Conservation (phyloP, 2,888 invertebrate genomes). For the Cryptus viduatorius region DNA sequence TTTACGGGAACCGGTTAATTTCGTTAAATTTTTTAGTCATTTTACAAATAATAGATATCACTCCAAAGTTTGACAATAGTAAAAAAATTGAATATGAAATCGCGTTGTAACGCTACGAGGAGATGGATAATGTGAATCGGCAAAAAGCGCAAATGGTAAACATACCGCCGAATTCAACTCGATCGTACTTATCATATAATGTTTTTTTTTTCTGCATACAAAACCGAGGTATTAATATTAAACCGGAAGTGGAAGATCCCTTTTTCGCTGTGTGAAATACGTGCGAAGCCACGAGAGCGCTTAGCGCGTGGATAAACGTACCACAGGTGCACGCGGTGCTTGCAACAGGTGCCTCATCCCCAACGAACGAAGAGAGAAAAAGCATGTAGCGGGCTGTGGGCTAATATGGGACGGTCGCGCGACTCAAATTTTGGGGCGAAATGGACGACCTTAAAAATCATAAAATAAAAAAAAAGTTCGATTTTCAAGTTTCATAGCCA, state of each 20-base stretch:
- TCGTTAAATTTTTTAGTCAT: no score
- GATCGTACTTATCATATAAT: not conserved
- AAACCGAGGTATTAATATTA: not conserved
- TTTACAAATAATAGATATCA: no score
- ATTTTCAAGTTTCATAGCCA: no score
- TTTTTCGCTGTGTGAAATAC: not conserved
- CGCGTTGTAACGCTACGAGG: not conserved
- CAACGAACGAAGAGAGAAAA: not conserved
- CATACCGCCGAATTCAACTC: not conserved
- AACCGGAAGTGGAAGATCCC: not conserved
- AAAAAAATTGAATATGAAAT: not conserved
- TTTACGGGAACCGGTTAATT: no score
- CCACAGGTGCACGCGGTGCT: conserved; percentile 41
- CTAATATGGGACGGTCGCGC: not conserved
- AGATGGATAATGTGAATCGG: not conserved
- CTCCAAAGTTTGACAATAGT: not conserved
- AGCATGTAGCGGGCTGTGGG: not conserved
- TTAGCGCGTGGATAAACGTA: conserved; percentile 20
- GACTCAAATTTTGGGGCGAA: not conserved
- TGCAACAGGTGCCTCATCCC: conserved; percentile 56
- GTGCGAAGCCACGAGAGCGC: no score
- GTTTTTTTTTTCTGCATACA: not conserved
- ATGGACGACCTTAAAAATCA: no score
- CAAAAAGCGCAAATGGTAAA: not conserved
- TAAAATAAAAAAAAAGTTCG: no score